phyloP scores from a whole-genome alignment of 2,888 invertebrate genomes.

The Patella depressa region DNA sequence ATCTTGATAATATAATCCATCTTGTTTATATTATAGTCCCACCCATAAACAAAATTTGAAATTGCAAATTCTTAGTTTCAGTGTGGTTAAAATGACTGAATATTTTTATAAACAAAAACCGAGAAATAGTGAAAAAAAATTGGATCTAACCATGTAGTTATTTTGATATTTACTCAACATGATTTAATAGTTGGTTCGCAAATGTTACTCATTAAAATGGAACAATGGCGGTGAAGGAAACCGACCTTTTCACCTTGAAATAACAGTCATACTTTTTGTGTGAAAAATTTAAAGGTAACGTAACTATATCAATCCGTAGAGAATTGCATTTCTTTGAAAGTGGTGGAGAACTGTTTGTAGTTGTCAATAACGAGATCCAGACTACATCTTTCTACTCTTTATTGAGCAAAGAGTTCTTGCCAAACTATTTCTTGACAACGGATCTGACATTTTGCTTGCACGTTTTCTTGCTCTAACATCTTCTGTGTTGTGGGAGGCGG shows the following conservation, averaged over 20 bases:
- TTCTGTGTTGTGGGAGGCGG: neutral
- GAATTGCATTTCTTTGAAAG: slow-evolving; percentile 1
- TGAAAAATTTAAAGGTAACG: slow-evolving; percentile 5
- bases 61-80: too few relatives aligned
- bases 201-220: too few relatives aligned
- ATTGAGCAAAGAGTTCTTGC: neutral
- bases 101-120: too few relatives aligned
- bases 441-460: slow-evolving; percentile 4
- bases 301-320: neutral
- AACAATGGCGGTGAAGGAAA: neutral
- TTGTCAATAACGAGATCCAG: slow-evolving; percentile 9
- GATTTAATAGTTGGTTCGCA: too few relatives aligned
- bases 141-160: too few relatives aligned
- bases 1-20: too few relatives aligned
- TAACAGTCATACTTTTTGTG: neutral
- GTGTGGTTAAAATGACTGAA: too few relatives aligned
- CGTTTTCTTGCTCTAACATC: neutral
- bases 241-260: neutral
- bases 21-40: too few relatives aligned
- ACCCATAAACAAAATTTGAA: too few relatives aligned
- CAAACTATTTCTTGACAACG: slow-evolving; percentile 8
- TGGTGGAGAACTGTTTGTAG: slow-evolving; percentile 1
- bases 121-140: too few relatives aligned
- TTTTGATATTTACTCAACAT: too few relatives aligned
- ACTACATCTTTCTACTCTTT: neutral